Evolutionary conservation across 2,113 vertebrate species (phyloP).

Genomic region (Crotalus horridus): DNA sequence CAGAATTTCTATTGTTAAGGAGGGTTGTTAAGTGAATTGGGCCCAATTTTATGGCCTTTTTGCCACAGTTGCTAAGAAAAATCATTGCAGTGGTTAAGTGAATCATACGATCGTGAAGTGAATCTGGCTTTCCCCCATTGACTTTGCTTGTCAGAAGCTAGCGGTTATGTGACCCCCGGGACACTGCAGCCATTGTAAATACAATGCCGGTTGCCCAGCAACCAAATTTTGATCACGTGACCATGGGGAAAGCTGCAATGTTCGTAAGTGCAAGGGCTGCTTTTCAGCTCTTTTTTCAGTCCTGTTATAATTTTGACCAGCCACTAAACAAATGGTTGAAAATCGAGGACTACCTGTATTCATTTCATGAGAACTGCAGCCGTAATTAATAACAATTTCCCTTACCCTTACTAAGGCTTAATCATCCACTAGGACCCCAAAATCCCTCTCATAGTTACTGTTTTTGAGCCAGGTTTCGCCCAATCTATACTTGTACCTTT

Average conservation of each 20-base stretch:
- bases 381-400: background rate
- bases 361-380: background rate
- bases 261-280: background rate
- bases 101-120: background rate
- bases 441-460: too few relatives aligned
- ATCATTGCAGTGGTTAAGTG: background rate
- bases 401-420: too few relatives aligned
- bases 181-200: background rate
- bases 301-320: background rate
- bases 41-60: background rate
- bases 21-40: background rate
- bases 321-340: background rate
- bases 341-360: background rate
- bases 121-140: background rate
- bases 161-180: background rate
- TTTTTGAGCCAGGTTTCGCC: too few relatives aligned
- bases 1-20: background rate
- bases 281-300: background rate
- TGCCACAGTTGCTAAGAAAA: background rate
- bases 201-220: background rate
- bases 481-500: too few relatives aligned
- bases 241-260: background rate
- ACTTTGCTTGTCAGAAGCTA: background rate
- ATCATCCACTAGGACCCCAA: too few relatives aligned
- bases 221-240: background rate